These are phyloP conservation scores for Anthrax anthrax DNA, from an alignment of 2,888 invertebrate species.

Conservation along the genomic window DNA sequence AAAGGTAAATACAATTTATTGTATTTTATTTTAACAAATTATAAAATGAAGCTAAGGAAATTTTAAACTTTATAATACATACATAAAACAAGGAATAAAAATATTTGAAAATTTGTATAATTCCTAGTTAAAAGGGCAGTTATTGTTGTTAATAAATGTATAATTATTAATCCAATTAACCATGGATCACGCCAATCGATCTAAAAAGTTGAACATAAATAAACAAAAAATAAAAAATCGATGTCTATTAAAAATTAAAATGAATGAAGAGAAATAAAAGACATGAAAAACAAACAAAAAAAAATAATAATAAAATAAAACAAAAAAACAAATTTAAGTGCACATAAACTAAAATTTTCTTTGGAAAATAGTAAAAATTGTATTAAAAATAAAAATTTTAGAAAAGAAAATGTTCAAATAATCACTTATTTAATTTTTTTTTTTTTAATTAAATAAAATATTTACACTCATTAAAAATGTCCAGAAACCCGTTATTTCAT, in stretches of 20 bases:
- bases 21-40: too few species aligned
- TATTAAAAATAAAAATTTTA: too few species aligned
- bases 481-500: constrained; percentile 62
- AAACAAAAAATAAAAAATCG: too few species aligned
- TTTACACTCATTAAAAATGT: constrained; percentile 68
- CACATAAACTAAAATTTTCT: too few species aligned
- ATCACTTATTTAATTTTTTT: not conserved
- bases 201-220: constrained; percentile 34
- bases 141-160: constrained; percentile 63
- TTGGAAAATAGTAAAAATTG: too few species aligned
- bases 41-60: not conserved
- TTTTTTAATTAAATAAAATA: constrained; percentile 19
- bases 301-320: constrained; percentile 2
- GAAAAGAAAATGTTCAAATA: not conserved
- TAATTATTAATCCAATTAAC: constrained; percentile 59
- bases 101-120: constrained; percentile 73
- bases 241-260: too few species aligned
- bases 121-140: constrained; percentile 69
- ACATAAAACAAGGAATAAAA: constrained; percentile 67
- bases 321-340: not conserved
- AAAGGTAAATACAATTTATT: not conserved
- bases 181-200: constrained; percentile 85
- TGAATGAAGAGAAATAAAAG: too few species aligned
- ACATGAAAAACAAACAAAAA: too few species aligned
- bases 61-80: constrained; percentile 35